Base-by-base conservation (phyloP, 2,797 vertebrate species). In the Tangara arthus region DNA sequence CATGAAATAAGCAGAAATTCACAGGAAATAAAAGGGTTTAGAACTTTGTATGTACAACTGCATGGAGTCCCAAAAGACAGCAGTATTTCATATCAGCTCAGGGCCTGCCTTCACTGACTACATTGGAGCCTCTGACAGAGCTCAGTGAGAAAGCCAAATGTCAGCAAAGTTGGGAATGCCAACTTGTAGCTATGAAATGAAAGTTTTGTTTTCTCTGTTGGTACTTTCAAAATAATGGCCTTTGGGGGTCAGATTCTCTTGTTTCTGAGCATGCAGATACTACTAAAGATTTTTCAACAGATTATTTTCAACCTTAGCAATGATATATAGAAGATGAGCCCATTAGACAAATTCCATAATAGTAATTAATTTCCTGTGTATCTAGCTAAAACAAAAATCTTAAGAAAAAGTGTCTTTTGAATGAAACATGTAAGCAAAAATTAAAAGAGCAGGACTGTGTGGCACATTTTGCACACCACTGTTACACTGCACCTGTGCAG, bases 71-170 rank as follows among this genome's bases (percentile, higher is more conserved):
- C 53, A 28, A 30, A 93, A 41, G 34, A 37, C 39, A 52, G 14
- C 42, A 63, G 5, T 34, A 17, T 66, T 70, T 34, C 15, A 2
- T 32, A 8, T 8, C 35, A 59, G 61, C 49, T 77, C 53, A 57
- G 19, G 55, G 47, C 35, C 46, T 6, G 3, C 61, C 46, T 21
- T 34, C 70, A 20, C 27, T 55, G 69, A 21, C 24, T 41, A 2
- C 0, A 0, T 1, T 56, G 60, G 28, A 70, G 57, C 32, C 35
- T 70, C 52, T 41, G 13, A 30, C 37, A 61, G 27, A 65, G n/a
- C 32, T 76, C 13, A 53, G 70, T 34, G 28, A 87, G 30, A 82
- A 80, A 49, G 75, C 3, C 23, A 65, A 76, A 66, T 60, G n/a
- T 52, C 59, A 76, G 9, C 32, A 15, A 47, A 66, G 16, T n/a